Base-by-base conservation (phyloP, 2,888 invertebrate genomes). In the Conus canariensis region DNA sequence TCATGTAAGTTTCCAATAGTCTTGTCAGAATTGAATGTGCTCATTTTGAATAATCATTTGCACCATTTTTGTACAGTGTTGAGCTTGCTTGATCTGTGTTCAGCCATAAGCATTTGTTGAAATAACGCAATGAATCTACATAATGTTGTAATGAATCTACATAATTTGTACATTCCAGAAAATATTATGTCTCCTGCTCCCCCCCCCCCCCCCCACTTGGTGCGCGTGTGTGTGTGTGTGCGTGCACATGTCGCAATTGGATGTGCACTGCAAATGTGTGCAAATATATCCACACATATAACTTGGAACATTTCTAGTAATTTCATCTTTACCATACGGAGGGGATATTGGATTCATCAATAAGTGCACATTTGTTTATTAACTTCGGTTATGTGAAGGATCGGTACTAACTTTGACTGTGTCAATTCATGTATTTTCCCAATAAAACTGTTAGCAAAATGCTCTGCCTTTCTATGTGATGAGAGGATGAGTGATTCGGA, bases 31-130 rank as follows among this genome's bases (percentile, higher is more conserved):
- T 30, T 80, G 16, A 30, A n/a, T 87, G 30, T 87, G 14, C 45
- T 45, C 22, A 12, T n/a, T 25, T 67, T 64, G 30, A 87, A 30
- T 87, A 67, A 86, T 87, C 87, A 70, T 70, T 19, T 30, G n/a
- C 22, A 25, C 30, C 64, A 58, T 67, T 74, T 87, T 87, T 87
- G 85, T 64, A 67, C 58, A 87, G 70, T 74, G 67, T 45, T 30
- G 45, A 74, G 22, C 74, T 56, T 19, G 16, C 56, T 56, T 16
- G 16, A 12, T 74, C 74, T 74, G 45, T 87, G 45, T 58, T 70
- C 74, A 56, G n/a, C 16, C 67, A 56, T 87, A 12, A 22, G 56
- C 70, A 87, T 87, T 45, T 87, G 56, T 87, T 87, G 64, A 60
- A 64, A 22, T 25, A 30, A 45, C 64, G 64, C 64, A 10, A 64